These are phyloP conservation scores for Gymnorhina tibicen DNA, from an alignment of 2,113 vertebrate species.

Conservation along the genomic window DNA sequence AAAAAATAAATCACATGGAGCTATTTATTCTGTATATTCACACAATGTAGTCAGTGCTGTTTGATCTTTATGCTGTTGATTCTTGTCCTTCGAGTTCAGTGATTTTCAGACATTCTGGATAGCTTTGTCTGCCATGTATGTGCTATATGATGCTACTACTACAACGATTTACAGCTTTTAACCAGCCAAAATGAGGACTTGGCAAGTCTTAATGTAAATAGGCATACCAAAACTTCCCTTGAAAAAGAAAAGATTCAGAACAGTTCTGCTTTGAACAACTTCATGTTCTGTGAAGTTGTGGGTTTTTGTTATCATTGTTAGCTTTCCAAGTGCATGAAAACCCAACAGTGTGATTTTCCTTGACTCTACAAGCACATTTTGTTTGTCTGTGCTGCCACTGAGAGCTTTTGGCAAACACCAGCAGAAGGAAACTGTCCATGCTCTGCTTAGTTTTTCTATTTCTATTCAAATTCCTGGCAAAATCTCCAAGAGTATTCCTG, in stretches of 20 bases:
- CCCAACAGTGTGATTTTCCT: background rate
- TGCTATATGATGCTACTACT: background rate
- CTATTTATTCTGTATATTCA: background rate
- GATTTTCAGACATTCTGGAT: background rate
- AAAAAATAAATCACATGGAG: background rate
- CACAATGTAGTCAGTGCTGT: background rate
- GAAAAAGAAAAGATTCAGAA: background rate
- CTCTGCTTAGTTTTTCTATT: constrained; percentile 20
- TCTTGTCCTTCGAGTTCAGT: background rate
- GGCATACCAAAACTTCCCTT: background rate
- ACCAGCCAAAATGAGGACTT: background rate
- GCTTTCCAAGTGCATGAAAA: constrained; percentile 21
- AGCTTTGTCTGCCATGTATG: background rate
- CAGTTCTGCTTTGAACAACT: background rate
- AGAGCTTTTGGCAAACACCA: constrained; percentile 32
- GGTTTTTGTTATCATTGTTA: background rate
- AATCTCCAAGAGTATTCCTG: background rate
- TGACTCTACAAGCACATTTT: background rate
- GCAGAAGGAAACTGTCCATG: constrained; percentile 19
- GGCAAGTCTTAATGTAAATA: background rate
- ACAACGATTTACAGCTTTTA: background rate
- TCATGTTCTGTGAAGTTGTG: background rate
- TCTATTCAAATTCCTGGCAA: constrained; percentile 42
- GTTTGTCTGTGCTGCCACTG: constrained; percentile 16
- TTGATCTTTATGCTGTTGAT: background rate